These are phyloP conservation scores for Campylomormyrus numenius DNA, from an alignment of 2,113 vertebrate genomes.

Conservation along the genomic window DNA sequence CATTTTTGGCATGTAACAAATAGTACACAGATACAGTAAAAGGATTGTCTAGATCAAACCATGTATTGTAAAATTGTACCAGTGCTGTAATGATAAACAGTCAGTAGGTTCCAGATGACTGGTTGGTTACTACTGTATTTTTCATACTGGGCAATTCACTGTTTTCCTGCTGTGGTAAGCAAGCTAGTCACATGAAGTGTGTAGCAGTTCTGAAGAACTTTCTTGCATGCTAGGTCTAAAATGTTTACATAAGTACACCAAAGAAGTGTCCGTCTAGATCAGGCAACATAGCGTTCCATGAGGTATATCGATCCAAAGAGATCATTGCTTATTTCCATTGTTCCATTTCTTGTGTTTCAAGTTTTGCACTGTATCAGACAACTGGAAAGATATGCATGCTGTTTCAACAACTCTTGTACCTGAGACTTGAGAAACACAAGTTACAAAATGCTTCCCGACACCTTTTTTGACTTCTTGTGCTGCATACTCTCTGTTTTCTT, in stretches of 20 bases:
- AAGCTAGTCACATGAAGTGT: neutral
- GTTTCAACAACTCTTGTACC: neutral
- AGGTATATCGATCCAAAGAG: neutral
- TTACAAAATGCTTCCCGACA: neutral
- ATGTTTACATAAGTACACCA: neutral
- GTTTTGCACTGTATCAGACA: neutral
- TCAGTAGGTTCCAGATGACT: neutral
- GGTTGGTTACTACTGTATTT: neutral
- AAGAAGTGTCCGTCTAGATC: neutral
- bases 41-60: neutral
- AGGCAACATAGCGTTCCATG: neutral
- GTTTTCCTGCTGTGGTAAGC: neutral
- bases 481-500: neutral
- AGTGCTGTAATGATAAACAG: neutral
- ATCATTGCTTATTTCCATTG: neutral
- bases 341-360: neutral
- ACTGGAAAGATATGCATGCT: neutral
- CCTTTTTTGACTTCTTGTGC: neutral
- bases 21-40: neutral
- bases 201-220: neutral
- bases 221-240: neutral
- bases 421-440: neutral
- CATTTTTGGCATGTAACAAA: neutral
- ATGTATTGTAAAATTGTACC: neutral
- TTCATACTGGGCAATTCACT: neutral